These are phyloP conservation scores for Protomyctophum bolini DNA, from an alignment of 2,113 vertebrate genomes.

Conservation along the genomic window DNA sequence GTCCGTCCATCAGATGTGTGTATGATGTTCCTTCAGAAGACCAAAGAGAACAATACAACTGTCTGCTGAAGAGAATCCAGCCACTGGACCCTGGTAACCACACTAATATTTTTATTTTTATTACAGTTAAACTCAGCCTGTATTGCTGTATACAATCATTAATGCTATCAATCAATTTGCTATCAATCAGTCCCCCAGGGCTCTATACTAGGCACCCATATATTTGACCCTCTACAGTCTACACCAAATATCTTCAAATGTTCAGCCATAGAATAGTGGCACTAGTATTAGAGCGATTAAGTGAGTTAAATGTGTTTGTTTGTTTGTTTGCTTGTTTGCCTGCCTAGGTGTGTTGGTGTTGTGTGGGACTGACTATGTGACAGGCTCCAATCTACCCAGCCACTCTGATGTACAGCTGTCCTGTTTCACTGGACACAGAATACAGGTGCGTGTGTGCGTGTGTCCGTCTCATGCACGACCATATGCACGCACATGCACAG, in stretches of 20 bases:
- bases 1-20: constrained; percentile 50
- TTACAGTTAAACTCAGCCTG: not conserved
- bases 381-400: constrained; percentile 94
- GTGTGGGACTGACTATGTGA: constrained; percentile 88
- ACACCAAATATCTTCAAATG: no score
- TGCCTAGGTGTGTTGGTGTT: constrained; percentile 55
- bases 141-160: not conserved
- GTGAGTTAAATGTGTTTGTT: not conserved
- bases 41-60: constrained; percentile 79
- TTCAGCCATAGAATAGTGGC: no score
- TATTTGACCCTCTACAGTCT: no score
- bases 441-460: constrained; percentile 83
- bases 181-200: not conserved
- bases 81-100: constrained; percentile 47
- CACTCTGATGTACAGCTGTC: constrained; percentile 92
- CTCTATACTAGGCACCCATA: not conserved
- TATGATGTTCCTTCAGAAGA: constrained; percentile 81
- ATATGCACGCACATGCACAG: no score
- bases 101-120: not conserved
- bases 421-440: constrained; percentile 92
- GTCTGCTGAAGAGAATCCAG: constrained; percentile 79
- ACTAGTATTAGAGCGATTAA: not conserved
- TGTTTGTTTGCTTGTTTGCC: not conserved
- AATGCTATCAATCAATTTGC: not conserved
- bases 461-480: no score